These are phyloP conservation scores for Sinocyclocheilus rhinocerous DNA, from an alignment of 2,113 vertebrate species.

Conservation along the genomic window DNA sequence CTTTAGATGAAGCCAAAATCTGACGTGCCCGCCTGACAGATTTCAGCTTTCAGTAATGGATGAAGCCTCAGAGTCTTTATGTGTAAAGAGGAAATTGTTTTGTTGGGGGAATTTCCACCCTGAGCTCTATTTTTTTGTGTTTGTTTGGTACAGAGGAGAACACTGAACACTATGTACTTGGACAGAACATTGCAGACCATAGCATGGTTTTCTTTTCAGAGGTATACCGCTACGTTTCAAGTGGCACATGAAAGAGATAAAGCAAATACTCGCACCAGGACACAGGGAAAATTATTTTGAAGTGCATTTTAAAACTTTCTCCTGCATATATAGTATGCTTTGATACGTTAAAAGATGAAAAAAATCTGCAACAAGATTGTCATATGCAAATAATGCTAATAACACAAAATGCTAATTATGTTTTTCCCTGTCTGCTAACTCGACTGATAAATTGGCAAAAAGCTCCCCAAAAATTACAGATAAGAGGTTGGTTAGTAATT, in stretches of 20 bases:
- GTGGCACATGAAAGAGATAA: slow-evolving; percentile 8
- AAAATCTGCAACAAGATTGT: slow-evolving; percentile 35
- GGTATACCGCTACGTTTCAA: slow-evolving; percentile 16
- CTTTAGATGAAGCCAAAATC: slow-evolving; percentile 48
- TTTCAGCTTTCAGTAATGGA: slow-evolving; percentile 43
- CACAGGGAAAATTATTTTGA: neutral
- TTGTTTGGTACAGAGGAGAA: slow-evolving; percentile 33
- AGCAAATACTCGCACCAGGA: neutral
- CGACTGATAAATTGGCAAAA: neutral
- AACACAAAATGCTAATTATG: neutral
- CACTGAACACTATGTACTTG: slow-evolving; percentile 4
- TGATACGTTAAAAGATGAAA: neutral
- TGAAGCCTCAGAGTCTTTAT: slow-evolving; percentile 42
- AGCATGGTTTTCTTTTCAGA: neutral
- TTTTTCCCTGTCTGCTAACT: neutral
- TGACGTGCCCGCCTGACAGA: slow-evolving; percentile 25
- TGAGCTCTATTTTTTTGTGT: slow-evolving; percentile 20
- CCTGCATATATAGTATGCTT: slow-evolving; percentile 28
- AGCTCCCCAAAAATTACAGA: neutral
- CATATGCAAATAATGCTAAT: slow-evolving; percentile 37
- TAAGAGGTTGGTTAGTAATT: neutral
- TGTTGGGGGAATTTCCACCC: slow-evolving; percentile 35
- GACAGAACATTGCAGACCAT: slow-evolving; percentile 11
- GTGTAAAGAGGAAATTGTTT: slow-evolving; percentile 48
- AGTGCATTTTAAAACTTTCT: neutral